These are phyloP conservation scores for Cyanistes caeruleus DNA, from an alignment of 2,113 vertebrate genomes.

Conservation along the genomic window DNA sequence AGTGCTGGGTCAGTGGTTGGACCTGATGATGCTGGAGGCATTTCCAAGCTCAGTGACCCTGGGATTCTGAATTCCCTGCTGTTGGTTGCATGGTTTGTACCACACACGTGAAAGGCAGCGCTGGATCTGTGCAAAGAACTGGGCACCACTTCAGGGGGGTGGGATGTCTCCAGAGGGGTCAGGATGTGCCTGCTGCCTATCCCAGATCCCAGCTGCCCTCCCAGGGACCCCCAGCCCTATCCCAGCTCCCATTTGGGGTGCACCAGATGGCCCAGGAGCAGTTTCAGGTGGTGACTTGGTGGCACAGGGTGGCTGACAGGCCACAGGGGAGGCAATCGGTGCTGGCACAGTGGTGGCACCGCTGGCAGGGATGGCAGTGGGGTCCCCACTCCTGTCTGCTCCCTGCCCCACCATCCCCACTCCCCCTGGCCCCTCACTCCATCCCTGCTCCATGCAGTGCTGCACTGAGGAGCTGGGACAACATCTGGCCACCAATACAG, in stretches of 20 bases:
- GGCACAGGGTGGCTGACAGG: not conserved
- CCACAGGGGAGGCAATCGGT: rapidly evolving
- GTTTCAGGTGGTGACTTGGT: rapidly evolving
- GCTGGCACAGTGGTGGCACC: not conserved
- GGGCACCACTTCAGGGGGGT: not conserved
- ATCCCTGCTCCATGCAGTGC: not conserved
- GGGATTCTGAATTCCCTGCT: not conserved
- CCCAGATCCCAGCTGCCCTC: rapidly evolving
- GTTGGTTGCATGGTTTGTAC: rapidly evolving
- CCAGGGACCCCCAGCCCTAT: not conserved
- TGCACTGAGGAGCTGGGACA: not conserved
- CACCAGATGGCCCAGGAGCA: rapidly evolving
- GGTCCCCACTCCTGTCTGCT: not conserved
- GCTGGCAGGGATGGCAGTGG: not conserved
- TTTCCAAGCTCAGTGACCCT: not conserved
- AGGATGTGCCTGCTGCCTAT: not conserved
- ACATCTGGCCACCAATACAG: not conserved
- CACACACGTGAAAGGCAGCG: rapidly evolving
- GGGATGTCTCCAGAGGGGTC: rapidly evolving
- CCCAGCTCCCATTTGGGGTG: not conserved
- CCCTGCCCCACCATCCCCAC: rapidly evolving
- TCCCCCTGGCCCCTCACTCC: rapidly evolving
- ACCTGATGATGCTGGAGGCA: not conserved
- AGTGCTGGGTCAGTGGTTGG: not conserved
- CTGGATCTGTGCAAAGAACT: not conserved